Base-by-base conservation (phyloP, 2,113 vertebrate species). In the Notiomystis cincta region DNA sequence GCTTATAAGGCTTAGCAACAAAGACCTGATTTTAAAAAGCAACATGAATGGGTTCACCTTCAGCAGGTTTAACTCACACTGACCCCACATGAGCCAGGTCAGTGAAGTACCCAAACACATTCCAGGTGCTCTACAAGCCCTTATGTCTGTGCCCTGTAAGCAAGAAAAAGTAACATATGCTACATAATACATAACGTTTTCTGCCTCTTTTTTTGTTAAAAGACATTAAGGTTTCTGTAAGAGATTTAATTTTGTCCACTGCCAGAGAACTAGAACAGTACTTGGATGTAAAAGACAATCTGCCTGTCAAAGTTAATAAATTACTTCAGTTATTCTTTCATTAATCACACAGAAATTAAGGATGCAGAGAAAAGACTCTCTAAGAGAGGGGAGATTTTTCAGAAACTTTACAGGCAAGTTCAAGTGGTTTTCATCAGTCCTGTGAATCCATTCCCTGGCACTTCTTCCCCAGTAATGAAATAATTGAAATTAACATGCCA, bases 301-400 rank as follows among this genome's bases (percentile, higher is more conserved):
- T 90, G 50, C 62, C 66, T 93, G 87, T 80, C 92, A 83, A 88
- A 87, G 35, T 38, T 87, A 87, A 86, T 87, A 18, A 94, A 87
- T 82, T 82, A 73, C 51, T 70, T 54, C 48, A 72, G 56, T 90
- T 93, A 33, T 56, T 93, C 60, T 92, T 50, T 92, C 75, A 96
- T 95, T 95, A 95, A 94, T 88, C 71, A 88, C 47, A 73, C 15
- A 81, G 73, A 95, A 96, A 86, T 96, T 87, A 90, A 93, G 66
- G 83, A 77, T 0, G 5, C 27, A 73, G 64, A 73, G n/a, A 42
- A 70, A 72, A 86, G 58, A 62, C 44, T 88, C 72, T 73, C 38
- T 31, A 51, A 72, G n/a, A 92, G 45, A 73, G 17, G 11, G 7
- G 28, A 66, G 58, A 44, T 66, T 77, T 93, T 73, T 78, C 72